phyloP scores from a whole-genome alignment of 2,888 invertebrate species.

The Acleris emargana region DNA sequence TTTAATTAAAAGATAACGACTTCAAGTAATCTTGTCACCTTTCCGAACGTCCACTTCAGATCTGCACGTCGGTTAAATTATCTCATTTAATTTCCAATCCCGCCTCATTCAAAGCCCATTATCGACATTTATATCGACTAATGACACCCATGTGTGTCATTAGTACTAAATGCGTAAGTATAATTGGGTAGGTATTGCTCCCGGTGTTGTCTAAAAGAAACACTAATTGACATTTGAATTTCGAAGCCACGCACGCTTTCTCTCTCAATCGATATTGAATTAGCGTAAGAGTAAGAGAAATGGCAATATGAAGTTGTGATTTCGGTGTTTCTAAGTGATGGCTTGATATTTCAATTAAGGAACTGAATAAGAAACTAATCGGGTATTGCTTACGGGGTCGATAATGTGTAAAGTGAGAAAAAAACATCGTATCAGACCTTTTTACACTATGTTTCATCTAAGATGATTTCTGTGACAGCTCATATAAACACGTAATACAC shows the following conservation, averaged over 20 bases:
- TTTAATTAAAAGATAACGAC: neutral
- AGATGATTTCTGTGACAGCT: no score
- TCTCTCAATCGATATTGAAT: no score
- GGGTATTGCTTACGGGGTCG: conserved; percentile 62
- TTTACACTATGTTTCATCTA: no score
- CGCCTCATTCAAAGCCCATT: neutral
- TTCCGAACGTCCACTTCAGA: conserved; percentile 21
- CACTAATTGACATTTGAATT: conserved; percentile 54
- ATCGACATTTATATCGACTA: no score
- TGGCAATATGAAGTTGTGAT: no score
- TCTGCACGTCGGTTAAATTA: conserved; percentile 13
- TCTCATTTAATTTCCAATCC: conserved; percentile 20
- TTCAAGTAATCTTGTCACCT: conserved; percentile 12
- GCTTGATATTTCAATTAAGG: conserved; percentile 79
- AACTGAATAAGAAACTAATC: conserved; percentile 74
- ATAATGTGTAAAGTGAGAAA: neutral
- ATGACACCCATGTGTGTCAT: no score
- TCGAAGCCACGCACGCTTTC: conserved; percentile 32
- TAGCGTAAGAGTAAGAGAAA: no score
- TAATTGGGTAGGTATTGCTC: conserved; percentile 30
- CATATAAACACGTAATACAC: no score
- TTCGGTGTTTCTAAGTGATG: conserved; percentile 6
- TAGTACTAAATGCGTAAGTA: neutral
- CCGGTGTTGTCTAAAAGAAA: conserved; percentile 52
- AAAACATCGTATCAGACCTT: no score